These are phyloP conservation scores for Dendrocincla fuliginosa DNA, from an alignment of 2,797 vertebrate species.

Conservation along the genomic window DNA sequence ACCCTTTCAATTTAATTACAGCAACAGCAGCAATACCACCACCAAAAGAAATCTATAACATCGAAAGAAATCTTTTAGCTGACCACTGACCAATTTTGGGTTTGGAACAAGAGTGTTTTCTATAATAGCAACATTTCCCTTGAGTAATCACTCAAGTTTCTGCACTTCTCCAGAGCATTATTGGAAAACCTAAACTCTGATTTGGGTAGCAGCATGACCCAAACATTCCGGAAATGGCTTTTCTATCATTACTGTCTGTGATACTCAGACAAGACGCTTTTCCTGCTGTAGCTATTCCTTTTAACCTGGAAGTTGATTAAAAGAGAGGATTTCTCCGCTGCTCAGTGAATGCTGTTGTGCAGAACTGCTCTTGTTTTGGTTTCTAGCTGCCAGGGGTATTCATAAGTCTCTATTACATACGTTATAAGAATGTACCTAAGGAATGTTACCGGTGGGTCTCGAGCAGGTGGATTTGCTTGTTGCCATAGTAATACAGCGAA, in stretches of 20 bases:
- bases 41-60: neutral
- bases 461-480: constrained; percentile 8
- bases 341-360: neutral
- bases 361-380: neutral
- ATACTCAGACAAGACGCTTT: neutral
- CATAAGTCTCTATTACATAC: neutral
- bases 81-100: constrained; percentile 21
- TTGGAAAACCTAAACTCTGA: constrained; percentile 6
- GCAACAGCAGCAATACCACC: neutral
- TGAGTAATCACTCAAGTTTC: neutral
- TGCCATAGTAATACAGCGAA: neutral
- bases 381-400: neutral
- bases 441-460: neutral
- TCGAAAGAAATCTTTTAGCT: constrained; percentile 7
- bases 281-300: neutral
- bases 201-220: neutral
- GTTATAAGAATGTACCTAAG: neutral
- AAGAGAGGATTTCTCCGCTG: neutral
- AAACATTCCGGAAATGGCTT: neutral
- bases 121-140: neutral
- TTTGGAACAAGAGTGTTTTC: neutral
- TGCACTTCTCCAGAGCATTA: neutral
- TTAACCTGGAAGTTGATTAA: neutral
- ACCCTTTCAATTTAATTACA: neutral
- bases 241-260: neutral